Conservation (phyloP, 2,113 vertebrate genomes). For the Noctilio leporinus region DNA sequence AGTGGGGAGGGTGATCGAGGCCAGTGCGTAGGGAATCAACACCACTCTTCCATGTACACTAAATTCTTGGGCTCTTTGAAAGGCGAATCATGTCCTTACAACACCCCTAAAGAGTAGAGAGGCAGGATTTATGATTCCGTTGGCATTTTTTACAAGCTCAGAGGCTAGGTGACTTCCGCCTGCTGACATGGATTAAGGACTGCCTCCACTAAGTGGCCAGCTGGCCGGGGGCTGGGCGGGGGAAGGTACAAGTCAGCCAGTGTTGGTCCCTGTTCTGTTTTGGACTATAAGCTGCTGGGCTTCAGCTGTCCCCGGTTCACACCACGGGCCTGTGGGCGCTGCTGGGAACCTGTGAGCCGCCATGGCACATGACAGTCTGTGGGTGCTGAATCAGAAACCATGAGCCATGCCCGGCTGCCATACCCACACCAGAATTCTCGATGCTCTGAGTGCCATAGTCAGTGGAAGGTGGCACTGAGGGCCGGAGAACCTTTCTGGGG, state of each 20-base stretch:
- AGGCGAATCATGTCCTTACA: background rate
- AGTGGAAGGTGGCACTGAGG: background rate
- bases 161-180: background rate
- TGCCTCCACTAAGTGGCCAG: background rate
- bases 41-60: background rate
- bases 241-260: background rate
- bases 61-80: background rate
- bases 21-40: background rate
- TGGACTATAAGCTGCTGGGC: background rate
- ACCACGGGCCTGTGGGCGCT: background rate
- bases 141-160: background rate
- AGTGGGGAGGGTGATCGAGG: background rate
- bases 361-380: background rate
- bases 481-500: background rate
- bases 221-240: no score
- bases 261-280: rapidly evolving
- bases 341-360: background rate
- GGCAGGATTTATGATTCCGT: background rate
- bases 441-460: background rate
- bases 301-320: background rate
- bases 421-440: background rate
- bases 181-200: background rate
- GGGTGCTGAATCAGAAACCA: background rate
- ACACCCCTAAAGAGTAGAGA: background rate
- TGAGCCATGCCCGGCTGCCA: background rate